Percentiles rank a stretch among this genome's conserved stretches.
These are phyloP conservation scores for Psephotus haematonotus DNA, from an alignment of 2,113 vertebrate genomes.

Conservation along the genomic window DNA sequence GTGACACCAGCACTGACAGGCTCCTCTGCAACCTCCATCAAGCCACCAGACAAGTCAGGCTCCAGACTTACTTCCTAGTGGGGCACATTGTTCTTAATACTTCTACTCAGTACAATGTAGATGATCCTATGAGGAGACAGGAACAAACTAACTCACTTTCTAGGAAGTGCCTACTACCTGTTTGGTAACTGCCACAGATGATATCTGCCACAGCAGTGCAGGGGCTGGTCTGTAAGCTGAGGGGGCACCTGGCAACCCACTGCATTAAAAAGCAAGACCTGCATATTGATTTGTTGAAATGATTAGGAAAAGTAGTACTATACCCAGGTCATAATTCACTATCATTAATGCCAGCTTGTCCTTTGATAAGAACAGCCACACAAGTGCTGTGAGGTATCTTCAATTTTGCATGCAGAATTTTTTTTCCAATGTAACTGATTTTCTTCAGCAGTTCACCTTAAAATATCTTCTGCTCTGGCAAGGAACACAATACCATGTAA, in stretches of 20 bases:
- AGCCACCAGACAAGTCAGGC: background rate
- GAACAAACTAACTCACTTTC: background rate
- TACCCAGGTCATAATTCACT: background rate
- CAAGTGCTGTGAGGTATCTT: background rate
- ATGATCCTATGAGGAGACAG: background rate
- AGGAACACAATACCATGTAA: background rate
- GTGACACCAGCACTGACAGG: background rate
- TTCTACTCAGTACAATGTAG: background rate
- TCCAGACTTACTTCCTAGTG: background rate
- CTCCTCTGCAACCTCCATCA: background rate
- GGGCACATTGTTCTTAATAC: background rate
- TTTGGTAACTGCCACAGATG: fast-evolving
- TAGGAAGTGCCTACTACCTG: background rate
- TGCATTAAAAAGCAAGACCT: background rate
- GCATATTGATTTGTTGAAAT: background rate
- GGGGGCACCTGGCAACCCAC: background rate
- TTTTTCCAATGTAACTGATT: background rate
- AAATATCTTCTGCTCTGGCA: background rate
- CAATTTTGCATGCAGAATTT: background rate
- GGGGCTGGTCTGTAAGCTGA: background rate
- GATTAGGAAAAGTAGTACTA: background rate
- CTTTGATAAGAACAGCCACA: background rate
- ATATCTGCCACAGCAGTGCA: background rate
- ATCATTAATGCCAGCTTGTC: background rate
- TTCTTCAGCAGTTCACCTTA: background rate